Evolutionary conservation across 2,888 invertebrate genomes (phyloP).

Genomic region (Calliphora vomitoria): DNA sequence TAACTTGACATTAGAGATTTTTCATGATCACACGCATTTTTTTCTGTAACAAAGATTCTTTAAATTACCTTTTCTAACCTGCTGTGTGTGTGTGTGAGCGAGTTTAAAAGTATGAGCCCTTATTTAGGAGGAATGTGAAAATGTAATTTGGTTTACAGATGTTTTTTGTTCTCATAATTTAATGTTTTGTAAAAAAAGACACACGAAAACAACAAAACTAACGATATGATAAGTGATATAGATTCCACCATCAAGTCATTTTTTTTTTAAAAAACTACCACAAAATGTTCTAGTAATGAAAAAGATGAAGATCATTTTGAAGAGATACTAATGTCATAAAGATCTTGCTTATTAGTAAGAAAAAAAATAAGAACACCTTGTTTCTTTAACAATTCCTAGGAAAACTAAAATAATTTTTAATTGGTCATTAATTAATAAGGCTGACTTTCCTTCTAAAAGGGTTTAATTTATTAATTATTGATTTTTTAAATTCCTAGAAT

Average conservation of each 20-base stretch:
- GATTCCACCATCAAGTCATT: constrained; percentile 53
- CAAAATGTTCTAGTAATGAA: constrained; percentile 32
- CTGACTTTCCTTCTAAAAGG: constrained; percentile 26
- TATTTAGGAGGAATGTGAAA: constrained; percentile 74
- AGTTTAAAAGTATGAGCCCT: constrained; percentile 58
- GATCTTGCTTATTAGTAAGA: background rate
- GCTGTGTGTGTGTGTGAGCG: constrained; percentile 76
- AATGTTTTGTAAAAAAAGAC: background rate
- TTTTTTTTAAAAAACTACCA: constrained; percentile 17
- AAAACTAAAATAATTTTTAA: constrained; percentile 62
- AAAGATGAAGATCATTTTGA: constrained; percentile 42
- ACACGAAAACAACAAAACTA: background rate
- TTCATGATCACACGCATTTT: constrained; percentile 72
- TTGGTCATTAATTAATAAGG: constrained; percentile 70
- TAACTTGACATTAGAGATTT: constrained; percentile 65
- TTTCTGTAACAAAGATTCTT: background rate
- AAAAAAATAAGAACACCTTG: constrained; percentile 53
- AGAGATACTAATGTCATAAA: constrained; percentile 36
- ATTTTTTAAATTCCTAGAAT: constrained; percentile 58
- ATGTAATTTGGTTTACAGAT: constrained; percentile 83
- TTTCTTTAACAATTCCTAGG: constrained; percentile 11
- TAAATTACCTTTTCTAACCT: constrained; percentile 44
- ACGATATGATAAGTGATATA: constrained; percentile 59
- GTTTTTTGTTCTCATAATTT: constrained; percentile 77
- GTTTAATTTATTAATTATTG: constrained; percentile 69